Conservation (phyloP, 2,797 vertebrate species). For the Discoglossus pictus region DNA sequence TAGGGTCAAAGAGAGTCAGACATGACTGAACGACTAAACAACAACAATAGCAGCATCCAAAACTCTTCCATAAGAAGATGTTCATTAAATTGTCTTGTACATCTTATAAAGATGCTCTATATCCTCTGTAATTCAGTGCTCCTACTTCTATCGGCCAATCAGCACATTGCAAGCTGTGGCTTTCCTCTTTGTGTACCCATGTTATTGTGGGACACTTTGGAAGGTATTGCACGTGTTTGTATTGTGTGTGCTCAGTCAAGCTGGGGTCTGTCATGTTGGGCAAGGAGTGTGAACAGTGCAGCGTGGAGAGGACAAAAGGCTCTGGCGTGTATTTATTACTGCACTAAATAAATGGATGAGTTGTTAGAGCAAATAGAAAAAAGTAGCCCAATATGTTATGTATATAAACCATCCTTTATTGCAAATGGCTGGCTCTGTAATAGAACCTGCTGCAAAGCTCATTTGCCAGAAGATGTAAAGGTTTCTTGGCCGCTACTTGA, state of each 20-base stretch:
- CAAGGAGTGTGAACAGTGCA: slow-evolving; percentile 32
- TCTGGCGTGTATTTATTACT: slow-evolving; percentile 29
- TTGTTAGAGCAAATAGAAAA: slow-evolving; percentile 20
- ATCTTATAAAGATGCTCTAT: slow-evolving; percentile 10
- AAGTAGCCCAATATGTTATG: background rate
- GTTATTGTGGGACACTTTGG: slow-evolving; percentile 23
- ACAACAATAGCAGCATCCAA: too few species aligned
- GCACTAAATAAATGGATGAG: slow-evolving; percentile 26
- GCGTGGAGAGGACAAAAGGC: slow-evolving; percentile 29
- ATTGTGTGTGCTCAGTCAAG: slow-evolving; percentile 47
- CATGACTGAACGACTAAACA: too few species aligned
- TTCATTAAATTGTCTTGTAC: too few species aligned
- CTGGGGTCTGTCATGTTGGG: slow-evolving; percentile 39
- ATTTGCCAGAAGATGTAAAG: slow-evolving; percentile 31
- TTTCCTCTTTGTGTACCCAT: slow-evolving; percentile 22
- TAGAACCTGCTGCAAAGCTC: background rate
- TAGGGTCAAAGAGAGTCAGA: too few species aligned
- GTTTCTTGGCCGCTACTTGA: slow-evolving; percentile 40
- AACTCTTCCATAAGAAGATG: too few species aligned
- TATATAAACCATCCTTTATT: slow-evolving; percentile 30
- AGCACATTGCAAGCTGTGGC: slow-evolving; percentile 4
- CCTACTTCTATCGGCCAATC: slow-evolving; percentile 15
- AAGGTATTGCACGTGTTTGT: slow-evolving; percentile 30
- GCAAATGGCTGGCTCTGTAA: background rate
- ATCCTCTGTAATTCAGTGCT: slow-evolving; percentile 4